Percentiles rank a stretch among this genome's conserved stretches.
Evolutionary conservation across 1,140 invertebrate genomes (phyloP).

Genomic region (Pseudomyrmex pallidus): DNA sequence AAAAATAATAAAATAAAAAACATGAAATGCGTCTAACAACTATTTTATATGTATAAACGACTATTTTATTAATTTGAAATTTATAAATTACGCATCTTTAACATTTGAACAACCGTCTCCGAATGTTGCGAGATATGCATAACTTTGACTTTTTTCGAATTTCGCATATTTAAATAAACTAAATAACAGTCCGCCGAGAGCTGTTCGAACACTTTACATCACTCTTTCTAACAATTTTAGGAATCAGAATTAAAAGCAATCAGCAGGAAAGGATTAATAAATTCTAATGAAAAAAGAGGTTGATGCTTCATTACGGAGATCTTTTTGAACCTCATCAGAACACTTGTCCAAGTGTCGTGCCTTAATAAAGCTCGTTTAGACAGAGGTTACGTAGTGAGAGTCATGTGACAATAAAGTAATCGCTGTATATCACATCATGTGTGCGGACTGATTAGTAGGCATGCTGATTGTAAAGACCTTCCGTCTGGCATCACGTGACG

Average conservation of each 20-base stretch:
- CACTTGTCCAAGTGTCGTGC: conserved; percentile 10
- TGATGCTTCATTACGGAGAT: not conserved
- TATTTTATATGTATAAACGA: too few species aligned
- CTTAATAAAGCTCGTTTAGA: conserved; percentile 40
- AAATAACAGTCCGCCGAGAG: too few species aligned
- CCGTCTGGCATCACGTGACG: conserved; percentile 6
- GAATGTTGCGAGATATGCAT: too few species aligned
- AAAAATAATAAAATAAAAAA: too few species aligned
- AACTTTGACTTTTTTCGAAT: too few species aligned
- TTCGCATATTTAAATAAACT: too few species aligned
- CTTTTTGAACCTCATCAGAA: conserved; percentile 40
- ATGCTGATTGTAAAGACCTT: conserved; percentile 37
- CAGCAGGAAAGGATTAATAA: conserved; percentile 5
- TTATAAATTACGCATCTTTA: too few species aligned
- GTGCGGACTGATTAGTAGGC: conserved; percentile 33
- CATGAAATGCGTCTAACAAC: too few species aligned
- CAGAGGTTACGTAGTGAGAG: not conserved
- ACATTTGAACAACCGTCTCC: too few species aligned
- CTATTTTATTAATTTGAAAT: too few species aligned
- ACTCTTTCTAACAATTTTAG: too few species aligned
- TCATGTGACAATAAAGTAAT: conserved; percentile 1
- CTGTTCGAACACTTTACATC: not conserved
- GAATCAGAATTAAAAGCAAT: not conserved
- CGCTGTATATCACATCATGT: not conserved
- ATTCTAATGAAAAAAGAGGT: not conserved